Evolutionary conservation across 2,888 invertebrate genomes (phyloP), one percentile per base, ranked within the genome.

Genomic region (Zaprionus bogoriensis): DNA sequence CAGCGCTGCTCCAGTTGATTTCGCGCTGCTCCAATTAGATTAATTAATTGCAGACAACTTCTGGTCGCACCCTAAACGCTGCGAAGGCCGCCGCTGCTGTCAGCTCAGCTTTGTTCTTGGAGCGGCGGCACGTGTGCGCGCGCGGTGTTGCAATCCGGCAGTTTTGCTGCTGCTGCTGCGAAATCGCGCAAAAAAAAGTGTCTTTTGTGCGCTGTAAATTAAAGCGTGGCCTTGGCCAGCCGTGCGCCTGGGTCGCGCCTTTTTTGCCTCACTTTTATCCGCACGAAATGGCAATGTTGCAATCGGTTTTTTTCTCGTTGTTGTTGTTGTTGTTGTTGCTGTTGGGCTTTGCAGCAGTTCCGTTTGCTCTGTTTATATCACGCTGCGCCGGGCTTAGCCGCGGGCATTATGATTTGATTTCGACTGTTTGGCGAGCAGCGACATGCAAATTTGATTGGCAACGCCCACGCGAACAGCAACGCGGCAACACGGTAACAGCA

Each of bases 401-500:
- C 20, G 25, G 63, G 64, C 75, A 63, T 75, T 83, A 61, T 80
- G 70, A 73, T 77, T 79, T 75, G 66, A 48, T 68, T 69, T 69
- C 47, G 65, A 44, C 20, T 41, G 20, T 65, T 60, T 68, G 55
- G n/a, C 65, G 68, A 62, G 61, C 69, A 67, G 67, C 48, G 30
- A 77, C 71, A 80, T 80, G 80, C 76, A 82, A 85, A 82, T 72
- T 62, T 70, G 78, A 82, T 79, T 77, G 77, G 77, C 75, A 62
- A 70, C 86, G 76, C 82, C 86, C 77, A 83, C 82, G 71, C 73
- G 32, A 36, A 36, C 6, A 58, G 61, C 17, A 32, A 12, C 47
- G 12, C 32, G 14, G 32, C 32, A 32, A 6, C 32, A 32, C 27
- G n/a, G 27, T 10, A 51, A 41, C 17, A 45, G 12, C 51, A 45